Evolutionary conservation across 23 tunicate genomes (phyloP).

Genomic region (Phallusia fumigata): DNA sequence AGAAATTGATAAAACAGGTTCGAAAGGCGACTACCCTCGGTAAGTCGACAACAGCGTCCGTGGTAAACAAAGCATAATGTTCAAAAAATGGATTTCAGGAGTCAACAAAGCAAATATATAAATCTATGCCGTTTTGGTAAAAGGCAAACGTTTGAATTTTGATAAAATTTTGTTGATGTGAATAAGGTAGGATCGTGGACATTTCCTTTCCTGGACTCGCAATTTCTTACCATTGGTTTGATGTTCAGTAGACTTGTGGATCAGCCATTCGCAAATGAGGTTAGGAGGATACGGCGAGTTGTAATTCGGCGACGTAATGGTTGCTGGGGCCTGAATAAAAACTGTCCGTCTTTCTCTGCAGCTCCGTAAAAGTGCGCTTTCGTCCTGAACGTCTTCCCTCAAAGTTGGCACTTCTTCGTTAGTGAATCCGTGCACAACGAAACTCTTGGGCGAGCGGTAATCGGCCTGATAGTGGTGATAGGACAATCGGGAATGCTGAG

Average conservation of each 20-base stretch:
- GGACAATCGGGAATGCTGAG: conserved; percentile 48
- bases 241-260: not conserved
- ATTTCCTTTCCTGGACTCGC: too few relatives aligned
- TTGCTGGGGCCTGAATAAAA: conserved; percentile 31
- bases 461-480: conserved; percentile 19
- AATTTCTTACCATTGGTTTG: not conserved
- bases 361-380: not conserved
- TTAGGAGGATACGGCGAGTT: conserved; percentile 20
- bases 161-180: too few relatives aligned
- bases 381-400: not conserved
- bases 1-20: too few relatives aligned
- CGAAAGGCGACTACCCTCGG: too few relatives aligned
- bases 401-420: conserved; percentile 16
- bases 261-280: conserved; percentile 40
- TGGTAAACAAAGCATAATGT: too few relatives aligned
- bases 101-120: too few relatives aligned
- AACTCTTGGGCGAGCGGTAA: conserved; percentile 19
- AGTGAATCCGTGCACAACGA: conserved; percentile 24
- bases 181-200: too few relatives aligned
- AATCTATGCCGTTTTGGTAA: too few relatives aligned
- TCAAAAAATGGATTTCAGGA: too few relatives aligned
- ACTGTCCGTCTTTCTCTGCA: not conserved
- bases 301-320: conserved; percentile 49
- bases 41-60: too few relatives aligned
- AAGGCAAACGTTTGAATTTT: too few relatives aligned